Percentiles rank a stretch among this genome's conserved stretches.
Evolutionary conservation across 1,140 invertebrate genomes (phyloP).

Genomic region (Gryon sp.): DNA sequence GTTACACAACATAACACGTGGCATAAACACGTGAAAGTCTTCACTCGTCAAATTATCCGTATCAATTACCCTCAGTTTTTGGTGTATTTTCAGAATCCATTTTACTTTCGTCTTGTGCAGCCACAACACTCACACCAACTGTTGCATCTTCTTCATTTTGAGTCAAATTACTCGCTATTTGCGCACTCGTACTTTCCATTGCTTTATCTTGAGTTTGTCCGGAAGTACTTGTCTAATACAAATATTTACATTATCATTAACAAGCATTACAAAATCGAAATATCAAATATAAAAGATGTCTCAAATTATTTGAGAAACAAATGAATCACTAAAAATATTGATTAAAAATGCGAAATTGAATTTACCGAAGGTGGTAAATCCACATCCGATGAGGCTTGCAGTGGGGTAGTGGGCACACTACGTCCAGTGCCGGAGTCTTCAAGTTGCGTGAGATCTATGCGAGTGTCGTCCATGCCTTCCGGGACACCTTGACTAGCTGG

Average conservation of each 20-base stretch:
- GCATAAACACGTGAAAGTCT: too few species aligned
- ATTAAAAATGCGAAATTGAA: not conserved
- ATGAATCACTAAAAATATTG: too few species aligned
- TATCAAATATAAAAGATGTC: too few species aligned
- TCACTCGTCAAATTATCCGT: too few species aligned
- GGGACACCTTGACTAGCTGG: constrained; percentile 79
- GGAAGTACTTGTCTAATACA: constrained; percentile 69
- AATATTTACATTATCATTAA: too few species aligned
- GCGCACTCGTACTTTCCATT: constrained; percentile 28
- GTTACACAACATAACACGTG: too few species aligned
- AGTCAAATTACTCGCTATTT: constrained; percentile 30
- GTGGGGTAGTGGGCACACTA: constrained; percentile 86
- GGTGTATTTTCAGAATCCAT: constrained; percentile 67
- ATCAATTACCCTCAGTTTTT: constrained; percentile 66
- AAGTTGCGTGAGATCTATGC: constrained; percentile 86
- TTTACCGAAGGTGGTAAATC: constrained; percentile 73
- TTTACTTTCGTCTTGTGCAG: constrained; percentile 69
- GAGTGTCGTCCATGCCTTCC: constrained; percentile 87
- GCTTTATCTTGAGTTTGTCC: too few species aligned
- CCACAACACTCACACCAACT: constrained; percentile 65
- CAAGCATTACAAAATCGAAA: too few species aligned
- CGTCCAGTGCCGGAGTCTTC: constrained; percentile 84
- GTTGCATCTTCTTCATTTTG: constrained; percentile 67
- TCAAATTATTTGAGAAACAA: too few species aligned
- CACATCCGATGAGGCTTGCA: constrained; percentile 85